Evolutionary conservation across 2,888 invertebrate genomes (phyloP).

Genomic region (Apamea crenata): DNA sequence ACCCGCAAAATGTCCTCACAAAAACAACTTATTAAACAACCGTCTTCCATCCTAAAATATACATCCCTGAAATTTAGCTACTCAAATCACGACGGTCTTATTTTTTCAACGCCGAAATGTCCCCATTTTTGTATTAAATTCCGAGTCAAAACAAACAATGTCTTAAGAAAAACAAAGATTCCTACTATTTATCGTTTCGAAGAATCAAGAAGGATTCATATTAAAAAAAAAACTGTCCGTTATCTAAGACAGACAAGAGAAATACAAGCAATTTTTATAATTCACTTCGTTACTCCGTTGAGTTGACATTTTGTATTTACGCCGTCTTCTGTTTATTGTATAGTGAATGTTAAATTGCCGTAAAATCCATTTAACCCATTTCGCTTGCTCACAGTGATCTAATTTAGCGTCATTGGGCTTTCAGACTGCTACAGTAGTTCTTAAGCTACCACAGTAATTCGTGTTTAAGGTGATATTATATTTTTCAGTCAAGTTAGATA

Average conservation of each 20-base stretch:
- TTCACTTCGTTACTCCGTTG: constrained; percentile 64
- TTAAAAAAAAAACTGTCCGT: constrained; percentile 44
- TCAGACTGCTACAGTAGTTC: constrained; percentile 26
- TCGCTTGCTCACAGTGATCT: constrained; percentile 53
- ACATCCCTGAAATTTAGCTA: constrained; percentile 49
- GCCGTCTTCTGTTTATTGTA: constrained; percentile 65
- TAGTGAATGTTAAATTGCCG: constrained; percentile 64
- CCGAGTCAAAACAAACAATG: constrained; percentile 64
- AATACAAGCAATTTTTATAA: constrained; percentile 70
- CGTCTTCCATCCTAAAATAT: constrained; percentile 60
- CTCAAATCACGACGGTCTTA: constrained; percentile 52
- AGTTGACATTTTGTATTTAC: constrained; percentile 66
- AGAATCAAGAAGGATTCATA: constrained; percentile 60
- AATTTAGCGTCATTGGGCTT: constrained; percentile 51
- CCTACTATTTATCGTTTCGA: constrained; percentile 63
- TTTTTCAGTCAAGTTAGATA: constrained; percentile 41
- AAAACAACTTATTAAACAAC: constrained; percentile 61
- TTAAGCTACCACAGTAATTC: constrained; percentile 40
- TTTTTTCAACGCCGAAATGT: constrained; percentile 59
- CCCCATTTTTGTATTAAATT: constrained; percentile 52
- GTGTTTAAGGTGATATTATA: constrained; percentile 31
- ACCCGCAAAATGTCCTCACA: constrained; percentile 43
- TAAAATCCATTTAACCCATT: constrained; percentile 60
- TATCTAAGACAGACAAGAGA: constrained; percentile 64
- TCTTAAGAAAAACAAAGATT: constrained; percentile 62